Percentiles rank a stretch among this genome's conserved stretches.
Evolutionary conservation across 2,888 invertebrate species (phyloP).

Genomic region (Drosophila emarginata): DNA sequence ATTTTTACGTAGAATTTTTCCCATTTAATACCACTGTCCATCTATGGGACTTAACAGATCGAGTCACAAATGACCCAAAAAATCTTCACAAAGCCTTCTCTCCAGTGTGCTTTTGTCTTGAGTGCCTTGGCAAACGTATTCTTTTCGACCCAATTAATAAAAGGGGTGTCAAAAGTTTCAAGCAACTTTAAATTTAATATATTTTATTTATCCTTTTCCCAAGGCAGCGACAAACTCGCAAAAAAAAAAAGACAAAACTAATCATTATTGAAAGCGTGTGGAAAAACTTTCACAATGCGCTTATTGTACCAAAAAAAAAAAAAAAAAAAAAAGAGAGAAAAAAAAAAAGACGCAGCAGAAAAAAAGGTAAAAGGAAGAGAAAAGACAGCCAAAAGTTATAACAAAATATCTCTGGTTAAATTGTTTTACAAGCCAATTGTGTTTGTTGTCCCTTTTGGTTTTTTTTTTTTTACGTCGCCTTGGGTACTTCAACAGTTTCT

Average conservation of each 20-base stretch:
- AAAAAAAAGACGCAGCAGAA: not conserved
- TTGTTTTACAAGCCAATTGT: slow-evolving; percentile 61
- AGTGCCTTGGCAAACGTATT: slow-evolving; percentile 16
- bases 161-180: slow-evolving; percentile 44
- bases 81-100: slow-evolving; percentile 4
- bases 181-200: slow-evolving; percentile 42
- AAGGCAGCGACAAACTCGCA: not conserved
- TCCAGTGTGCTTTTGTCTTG: slow-evolving; percentile 30
- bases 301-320: slow-evolving; percentile 20
- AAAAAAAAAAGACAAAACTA: slow-evolving; percentile 44
- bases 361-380: slow-evolving; percentile 13
- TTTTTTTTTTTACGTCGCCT: slow-evolving; percentile 16
- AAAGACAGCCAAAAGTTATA: slow-evolving; percentile 56
- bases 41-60: slow-evolving; percentile 2
- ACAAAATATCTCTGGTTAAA: slow-evolving; percentile 63
- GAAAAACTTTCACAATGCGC: slow-evolving; percentile 48
- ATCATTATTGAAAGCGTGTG: slow-evolving; percentile 69
- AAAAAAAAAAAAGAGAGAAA: slow-evolving; percentile 11
- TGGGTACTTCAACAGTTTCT: slow-evolving; percentile 5
- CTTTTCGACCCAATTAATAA: slow-evolving; percentile 59
- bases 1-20: not conserved
- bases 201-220: slow-evolving; percentile 23
- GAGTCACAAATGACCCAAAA: slow-evolving; percentile 23
- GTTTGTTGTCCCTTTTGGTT: slow-evolving; percentile 34
- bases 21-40: not conserved